Percentiles rank a stretch among this genome's conserved stretches.
These are phyloP conservation scores for Harpalus rubripes DNA, from an alignment of 2,888 invertebrate species.

Conservation along the genomic window DNA sequence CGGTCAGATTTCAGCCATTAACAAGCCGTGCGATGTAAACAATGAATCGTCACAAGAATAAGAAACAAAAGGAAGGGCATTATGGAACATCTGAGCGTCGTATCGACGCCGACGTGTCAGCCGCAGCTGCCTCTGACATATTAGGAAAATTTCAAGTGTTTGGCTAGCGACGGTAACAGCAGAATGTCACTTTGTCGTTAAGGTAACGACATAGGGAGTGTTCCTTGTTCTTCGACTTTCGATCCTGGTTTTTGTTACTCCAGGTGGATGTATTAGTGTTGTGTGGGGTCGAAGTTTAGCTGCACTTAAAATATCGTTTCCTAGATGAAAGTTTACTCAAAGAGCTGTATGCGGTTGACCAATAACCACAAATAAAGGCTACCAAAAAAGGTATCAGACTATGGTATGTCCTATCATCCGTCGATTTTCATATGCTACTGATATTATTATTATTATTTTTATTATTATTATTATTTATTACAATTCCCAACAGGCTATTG, in stretches of 20 bases:
- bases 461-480: no score
- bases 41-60: conserved; percentile 41
- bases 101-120: conserved; percentile 42
- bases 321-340: neutral
- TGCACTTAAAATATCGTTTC: neutral
- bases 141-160: conserved; percentile 53
- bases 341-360: no score
- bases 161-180: conserved; percentile 41
- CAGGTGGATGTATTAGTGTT: neutral
- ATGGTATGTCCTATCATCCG: no score
- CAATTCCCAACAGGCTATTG: no score
- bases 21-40: conserved; percentile 24
- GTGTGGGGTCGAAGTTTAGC: neutral
- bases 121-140: conserved; percentile 49
- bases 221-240: neutral
- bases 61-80: conserved; percentile 48
- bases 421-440: no score
- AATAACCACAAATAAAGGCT: no score
- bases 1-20: conserved; percentile 47
- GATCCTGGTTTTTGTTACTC: conserved; percentile 11
- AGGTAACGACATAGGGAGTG: conserved; percentile 38
- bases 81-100: conserved; percentile 21
- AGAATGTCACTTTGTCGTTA: conserved; percentile 55
- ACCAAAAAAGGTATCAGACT: no score
- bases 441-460: no score